Base-by-base conservation (phyloP, 2,113 vertebrate species). In the Zosterops pallidus region DNA sequence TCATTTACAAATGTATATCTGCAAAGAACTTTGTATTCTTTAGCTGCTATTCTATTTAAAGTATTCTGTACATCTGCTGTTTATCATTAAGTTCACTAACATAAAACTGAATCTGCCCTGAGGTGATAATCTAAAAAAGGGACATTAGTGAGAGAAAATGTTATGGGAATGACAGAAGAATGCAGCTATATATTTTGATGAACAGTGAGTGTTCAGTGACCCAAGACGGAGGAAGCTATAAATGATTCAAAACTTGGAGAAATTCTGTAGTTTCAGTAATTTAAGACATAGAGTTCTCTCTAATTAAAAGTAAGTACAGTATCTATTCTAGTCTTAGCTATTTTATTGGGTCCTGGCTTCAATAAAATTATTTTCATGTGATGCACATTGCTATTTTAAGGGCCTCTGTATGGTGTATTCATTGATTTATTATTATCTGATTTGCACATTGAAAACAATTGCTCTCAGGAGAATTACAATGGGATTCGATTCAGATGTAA, bases 361-460 rank as follows among this genome's bases (percentile, higher is more conserved):
- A 81, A 75, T 86, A 92, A 90, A 88, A 92, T 86, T 76, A 86
- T 92, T 86, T 96, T 91, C 92, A 90, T 93, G 76, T 64, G 79
- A 93, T 86, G 26, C 39, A 78, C 47, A 71, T 75, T 86, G 47
- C 88, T 95, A 68, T 95, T 94, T 95, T 86, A 94, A 90, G 85
- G 83, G 56, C 14, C 94, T 92, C 68, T 93, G 11, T 90, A 68
- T 94, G 29, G 44, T 60, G 12, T 68, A 90, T 81, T 74, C 18
- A 1, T 95, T 92, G 95, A 97, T 97, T 96, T 97, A 97, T 92
- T 94, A 75, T 92, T 96, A 94, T 95, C 90, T 96, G 94, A 97
- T 96, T 96, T 96, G 56, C 95, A 94, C 94, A 92, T 86, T 93
- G 93, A 80, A 94, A 95, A 92, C 86, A 1, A 94, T 92, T 96